These are phyloP conservation scores for Apodemus sylvaticus DNA, from an alignment of 2,113 vertebrate species.

Conservation along the genomic window DNA sequence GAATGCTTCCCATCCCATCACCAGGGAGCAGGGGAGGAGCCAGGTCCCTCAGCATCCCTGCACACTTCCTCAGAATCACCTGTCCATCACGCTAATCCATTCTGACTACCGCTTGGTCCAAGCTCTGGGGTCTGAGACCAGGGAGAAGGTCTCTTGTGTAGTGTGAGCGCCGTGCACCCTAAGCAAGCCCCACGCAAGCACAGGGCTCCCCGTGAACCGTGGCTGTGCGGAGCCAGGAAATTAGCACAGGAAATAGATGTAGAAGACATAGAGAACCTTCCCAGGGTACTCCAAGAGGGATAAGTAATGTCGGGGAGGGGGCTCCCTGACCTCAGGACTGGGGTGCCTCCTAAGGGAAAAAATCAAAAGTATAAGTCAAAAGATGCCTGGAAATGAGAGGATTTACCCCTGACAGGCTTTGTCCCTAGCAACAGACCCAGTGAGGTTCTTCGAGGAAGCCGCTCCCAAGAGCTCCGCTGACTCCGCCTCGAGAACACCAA, in stretches of 20 bases:
- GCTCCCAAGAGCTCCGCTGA: slow-evolving; percentile 33
- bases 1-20: background rate
- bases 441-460: background rate
- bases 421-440: slow-evolving; percentile 8
- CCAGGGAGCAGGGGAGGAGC: background rate
- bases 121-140: background rate
- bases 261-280: background rate
- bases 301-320: accelerated
- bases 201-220: background rate
- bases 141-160: background rate
- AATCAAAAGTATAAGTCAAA: background rate
- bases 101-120: background rate
- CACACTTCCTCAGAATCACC: background rate
- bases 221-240: background rate
- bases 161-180: too few species aligned
- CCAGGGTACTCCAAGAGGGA: background rate
- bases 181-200: background rate
- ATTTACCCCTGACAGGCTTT: background rate
- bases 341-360: background rate
- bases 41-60: background rate
- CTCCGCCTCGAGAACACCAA: slow-evolving; percentile 70
- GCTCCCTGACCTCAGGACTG: background rate
- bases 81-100: background rate
- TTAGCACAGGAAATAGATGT: too few species aligned
- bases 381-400: background rate